These are phyloP conservation scores for Anthrax anthrax DNA, from an alignment of 2,888 invertebrate genomes.

Conservation along the genomic window DNA sequence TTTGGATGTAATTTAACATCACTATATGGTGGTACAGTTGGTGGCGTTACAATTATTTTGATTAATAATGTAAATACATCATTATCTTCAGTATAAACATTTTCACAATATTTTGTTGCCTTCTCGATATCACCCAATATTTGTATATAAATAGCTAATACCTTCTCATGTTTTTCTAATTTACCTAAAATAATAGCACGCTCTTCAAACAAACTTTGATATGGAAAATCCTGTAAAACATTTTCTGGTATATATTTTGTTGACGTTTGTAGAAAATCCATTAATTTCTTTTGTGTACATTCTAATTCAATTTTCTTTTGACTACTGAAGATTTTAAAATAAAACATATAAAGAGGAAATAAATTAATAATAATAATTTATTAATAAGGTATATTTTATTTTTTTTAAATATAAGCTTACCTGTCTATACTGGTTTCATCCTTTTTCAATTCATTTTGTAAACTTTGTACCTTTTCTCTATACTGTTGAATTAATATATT, in stretches of 20 bases:
- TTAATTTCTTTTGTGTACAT: conserved; percentile 42
- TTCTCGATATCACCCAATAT: conserved; percentile 68
- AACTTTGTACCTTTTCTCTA: conserved; percentile 49
- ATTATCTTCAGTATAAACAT: conserved; percentile 40
- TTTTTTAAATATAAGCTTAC: too few species aligned
- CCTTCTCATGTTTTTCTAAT: conserved; percentile 81
- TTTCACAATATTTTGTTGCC: conserved; percentile 75
- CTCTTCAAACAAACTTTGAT: conserved; percentile 76
- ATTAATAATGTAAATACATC: conserved; percentile 25
- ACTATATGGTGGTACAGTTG: conserved; percentile 28
- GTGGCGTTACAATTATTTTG: conserved; percentile 39
- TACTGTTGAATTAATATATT: conserved; percentile 84
- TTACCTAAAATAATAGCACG: conserved; percentile 87
- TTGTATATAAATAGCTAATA: conserved; percentile 81
- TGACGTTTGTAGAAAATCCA: conserved; percentile 70
- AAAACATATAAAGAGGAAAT: background rate
- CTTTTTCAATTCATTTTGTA: conserved; percentile 28
- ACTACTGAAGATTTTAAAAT: background rate
- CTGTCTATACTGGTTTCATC: background rate
- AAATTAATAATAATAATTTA: background rate
- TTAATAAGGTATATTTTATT: background rate
- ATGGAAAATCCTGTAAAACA: conserved; percentile 74
- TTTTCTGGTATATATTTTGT: conserved; percentile 71
- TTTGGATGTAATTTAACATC: conserved; percentile 39
- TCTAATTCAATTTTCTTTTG: conserved; percentile 15